These are phyloP conservation scores for Peromyscus polionotus DNA, from an alignment of 2,113 vertebrate species.

Conservation along the genomic window DNA sequence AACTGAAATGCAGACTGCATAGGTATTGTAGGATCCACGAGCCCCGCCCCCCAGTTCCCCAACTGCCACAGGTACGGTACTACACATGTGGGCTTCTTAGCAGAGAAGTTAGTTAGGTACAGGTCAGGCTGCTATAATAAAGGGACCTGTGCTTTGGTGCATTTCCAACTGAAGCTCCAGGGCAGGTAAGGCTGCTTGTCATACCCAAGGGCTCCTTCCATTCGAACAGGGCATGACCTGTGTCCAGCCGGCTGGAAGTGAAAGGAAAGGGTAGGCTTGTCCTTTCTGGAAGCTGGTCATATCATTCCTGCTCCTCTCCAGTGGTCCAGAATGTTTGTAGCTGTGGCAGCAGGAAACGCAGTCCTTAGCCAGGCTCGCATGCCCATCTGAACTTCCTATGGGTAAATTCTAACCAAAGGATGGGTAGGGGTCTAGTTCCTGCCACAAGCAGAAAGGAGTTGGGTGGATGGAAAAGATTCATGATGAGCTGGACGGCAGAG, in stretches of 20 bases:
- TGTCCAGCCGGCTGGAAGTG: neutral
- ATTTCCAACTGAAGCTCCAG: neutral
- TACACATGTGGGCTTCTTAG: neutral
- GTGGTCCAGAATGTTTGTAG: neutral
- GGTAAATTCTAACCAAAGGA: neutral
- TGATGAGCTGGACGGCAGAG: neutral
- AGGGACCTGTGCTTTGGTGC: neutral
- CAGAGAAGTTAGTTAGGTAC: neutral
- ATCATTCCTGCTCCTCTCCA: neutral
- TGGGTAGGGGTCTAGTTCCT: neutral
- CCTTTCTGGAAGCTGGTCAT: neutral
- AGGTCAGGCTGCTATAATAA: neutral
- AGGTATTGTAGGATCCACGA: neutral
- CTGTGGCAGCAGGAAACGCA: neutral
- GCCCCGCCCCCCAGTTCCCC: neutral
- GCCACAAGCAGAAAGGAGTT: neutral
- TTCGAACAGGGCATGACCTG: neutral
- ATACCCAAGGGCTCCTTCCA: neutral
- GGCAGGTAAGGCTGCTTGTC: rapidly evolving
- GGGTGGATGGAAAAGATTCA: neutral
- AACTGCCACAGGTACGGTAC: no score
- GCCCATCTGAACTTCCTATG: neutral
- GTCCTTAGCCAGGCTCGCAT: neutral
- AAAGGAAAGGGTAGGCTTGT: neutral
- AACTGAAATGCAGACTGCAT: neutral